Conservation (phyloP, 2,113 vertebrate species). For the Micromys minutus region DNA sequence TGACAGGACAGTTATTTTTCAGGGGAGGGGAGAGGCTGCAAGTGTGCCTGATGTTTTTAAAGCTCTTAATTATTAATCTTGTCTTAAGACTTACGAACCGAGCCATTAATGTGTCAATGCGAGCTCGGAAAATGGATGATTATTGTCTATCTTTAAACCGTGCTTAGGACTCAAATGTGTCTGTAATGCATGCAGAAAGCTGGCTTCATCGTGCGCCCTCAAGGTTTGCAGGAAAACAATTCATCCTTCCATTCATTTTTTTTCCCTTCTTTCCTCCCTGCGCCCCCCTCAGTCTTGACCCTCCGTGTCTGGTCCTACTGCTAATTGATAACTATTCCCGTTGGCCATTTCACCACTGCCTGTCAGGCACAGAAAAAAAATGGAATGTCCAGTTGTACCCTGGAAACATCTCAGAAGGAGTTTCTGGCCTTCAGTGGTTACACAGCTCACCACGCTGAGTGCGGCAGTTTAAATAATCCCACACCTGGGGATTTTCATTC, state of each 20-base stretch:
- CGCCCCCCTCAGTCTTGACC: neutral
- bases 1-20: conserved; percentile 56
- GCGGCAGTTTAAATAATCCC: conserved; percentile 36
- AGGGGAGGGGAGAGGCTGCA: conserved; percentile 46
- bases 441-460: conserved; percentile 14
- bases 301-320: neutral
- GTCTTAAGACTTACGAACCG: conserved; percentile 64
- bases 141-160: conserved; percentile 73
- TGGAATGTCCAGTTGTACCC: neutral
- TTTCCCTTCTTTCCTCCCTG: neutral
- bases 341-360: conserved; percentile 19
- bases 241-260: conserved; percentile 46
- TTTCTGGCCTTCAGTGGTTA: neutral
- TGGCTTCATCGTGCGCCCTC: conserved; percentile 55
- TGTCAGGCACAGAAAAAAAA: conserved; percentile 49
- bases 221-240: conserved; percentile 52
- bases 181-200: conserved; percentile 66
- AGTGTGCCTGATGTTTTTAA: conserved; percentile 70
- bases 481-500: conserved; percentile 65
- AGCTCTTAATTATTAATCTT: conserved; percentile 75
- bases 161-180: conserved; percentile 73
- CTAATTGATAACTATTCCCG: conserved; percentile 48
- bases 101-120: conserved; percentile 70
- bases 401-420: conserved; percentile 31
- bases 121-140: conserved; percentile 52